Conservation (phyloP, 2,888 invertebrate species). For the Athalia circularis region DNA sequence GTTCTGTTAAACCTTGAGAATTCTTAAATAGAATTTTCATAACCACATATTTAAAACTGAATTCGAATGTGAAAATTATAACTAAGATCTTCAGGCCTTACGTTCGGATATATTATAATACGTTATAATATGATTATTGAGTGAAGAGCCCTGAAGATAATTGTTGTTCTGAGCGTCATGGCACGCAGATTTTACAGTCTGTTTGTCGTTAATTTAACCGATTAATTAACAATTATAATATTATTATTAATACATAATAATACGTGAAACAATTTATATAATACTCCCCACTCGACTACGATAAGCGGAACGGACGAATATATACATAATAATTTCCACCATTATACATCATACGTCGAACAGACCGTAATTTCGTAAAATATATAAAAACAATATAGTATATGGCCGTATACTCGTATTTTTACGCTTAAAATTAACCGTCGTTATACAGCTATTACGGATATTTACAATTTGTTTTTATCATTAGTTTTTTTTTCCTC, state of each 20-base stretch:
- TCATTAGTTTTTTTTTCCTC: constrained; percentile 46
- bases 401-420: constrained; percentile 62
- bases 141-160: constrained; percentile 3
- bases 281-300: not conserved
- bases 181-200: constrained; percentile 41
- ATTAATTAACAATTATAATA: not conserved
- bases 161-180: constrained; percentile 33
- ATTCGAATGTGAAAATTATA: constrained; percentile 15
- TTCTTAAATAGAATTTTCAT: not conserved
- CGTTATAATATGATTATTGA: constrained; percentile 1
- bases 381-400: constrained; percentile 45
- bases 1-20: constrained; percentile 9
- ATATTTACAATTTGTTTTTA: constrained; percentile 63
- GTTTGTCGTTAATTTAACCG: constrained; percentile 6
- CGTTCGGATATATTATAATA: not conserved
- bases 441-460: constrained; percentile 47
- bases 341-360: not conserved
- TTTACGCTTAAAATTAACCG: constrained; percentile 52
- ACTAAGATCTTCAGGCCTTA: constrained; percentile 8
- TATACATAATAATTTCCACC: not conserved
- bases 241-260: not conserved
- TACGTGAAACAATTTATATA: not conserved
- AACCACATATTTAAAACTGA: not conserved
- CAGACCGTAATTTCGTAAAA: constrained; percentile 6
- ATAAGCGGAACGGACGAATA: not conserved